Evolutionary conservation across 1,140 invertebrate genomes (phyloP).

Genomic region (Drosophila pallidifrons): DNA sequence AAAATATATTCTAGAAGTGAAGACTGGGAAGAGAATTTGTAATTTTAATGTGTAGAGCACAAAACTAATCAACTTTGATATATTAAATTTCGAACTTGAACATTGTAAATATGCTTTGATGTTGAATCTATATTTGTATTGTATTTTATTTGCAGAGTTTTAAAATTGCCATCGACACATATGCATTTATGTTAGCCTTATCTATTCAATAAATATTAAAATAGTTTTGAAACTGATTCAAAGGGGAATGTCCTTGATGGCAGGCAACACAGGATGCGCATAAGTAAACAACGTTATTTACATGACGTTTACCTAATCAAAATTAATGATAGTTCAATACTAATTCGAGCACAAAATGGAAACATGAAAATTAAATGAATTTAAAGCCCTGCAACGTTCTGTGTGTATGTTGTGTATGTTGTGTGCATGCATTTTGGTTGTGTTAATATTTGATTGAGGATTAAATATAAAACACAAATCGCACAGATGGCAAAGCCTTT

Average conservation of each 20-base stretch:
- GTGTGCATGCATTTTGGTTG: constrained; percentile 3
- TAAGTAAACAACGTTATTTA: constrained; percentile 21
- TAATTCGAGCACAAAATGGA: neutral
- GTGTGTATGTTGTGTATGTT: constrained; percentile 2
- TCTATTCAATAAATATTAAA: constrained; percentile 53
- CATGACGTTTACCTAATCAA: constrained; percentile 35
- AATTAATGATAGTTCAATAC: constrained; percentile 41
- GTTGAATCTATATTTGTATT: too few species aligned
- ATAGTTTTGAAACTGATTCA: constrained; percentile 22
- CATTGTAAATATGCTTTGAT: too few species aligned
- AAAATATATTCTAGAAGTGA: constrained; percentile 1
- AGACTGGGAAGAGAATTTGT: neutral
- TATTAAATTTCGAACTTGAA: too few species aligned
- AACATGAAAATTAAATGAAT: constrained; percentile 10
- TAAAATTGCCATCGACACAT: neutral
- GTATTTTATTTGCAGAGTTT: neutral
- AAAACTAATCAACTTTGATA: too few species aligned
- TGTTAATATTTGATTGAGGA: constrained; percentile 37
- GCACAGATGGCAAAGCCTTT: constrained; percentile 1
- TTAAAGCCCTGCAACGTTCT: neutral
- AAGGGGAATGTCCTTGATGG: constrained; percentile 18
- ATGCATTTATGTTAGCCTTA: constrained; percentile 14
- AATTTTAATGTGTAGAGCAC: too few species aligned
- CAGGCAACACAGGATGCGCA: constrained; percentile 1
- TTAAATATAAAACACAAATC: constrained; percentile 39